phyloP scores from a whole-genome alignment of 1,140 invertebrate genomes.

The Drosophila leontia region DNA sequence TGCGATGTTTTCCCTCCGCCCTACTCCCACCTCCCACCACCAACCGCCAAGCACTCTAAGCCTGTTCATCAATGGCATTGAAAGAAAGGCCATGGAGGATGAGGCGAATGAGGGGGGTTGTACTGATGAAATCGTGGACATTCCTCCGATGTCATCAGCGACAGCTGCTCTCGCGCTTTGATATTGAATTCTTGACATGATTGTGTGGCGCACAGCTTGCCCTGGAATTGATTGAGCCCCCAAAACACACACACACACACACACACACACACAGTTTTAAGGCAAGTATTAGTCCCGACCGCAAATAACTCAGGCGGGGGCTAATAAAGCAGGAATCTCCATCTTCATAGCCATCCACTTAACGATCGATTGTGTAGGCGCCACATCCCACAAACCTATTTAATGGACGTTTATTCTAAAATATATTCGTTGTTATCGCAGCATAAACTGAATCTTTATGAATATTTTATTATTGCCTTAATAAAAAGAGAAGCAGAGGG shows the following conservation, averaged over 20 bases:
- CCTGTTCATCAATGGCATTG: slow-evolving; percentile 69
- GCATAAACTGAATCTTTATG: slow-evolving; percentile 77
- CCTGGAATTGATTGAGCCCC: slow-evolving; percentile 41
- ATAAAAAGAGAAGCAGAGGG: slow-evolving; percentile 55
- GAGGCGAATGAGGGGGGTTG: background rate
- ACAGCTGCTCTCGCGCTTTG: slow-evolving; percentile 72
- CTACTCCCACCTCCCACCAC: background rate
- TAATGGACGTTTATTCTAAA: slow-evolving; percentile 64
- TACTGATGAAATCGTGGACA: slow-evolving; percentile 25
- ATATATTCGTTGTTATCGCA: slow-evolving; percentile 55
- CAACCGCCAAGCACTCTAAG: slow-evolving; percentile 28
- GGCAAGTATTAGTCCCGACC: slow-evolving; percentile 40
- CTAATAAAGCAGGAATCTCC: slow-evolving; percentile 54
- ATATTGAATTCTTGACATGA: slow-evolving; percentile 83
- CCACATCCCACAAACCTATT: slow-evolving; percentile 31
- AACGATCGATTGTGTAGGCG: slow-evolving; percentile 16
- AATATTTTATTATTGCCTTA: slow-evolving; percentile 82
- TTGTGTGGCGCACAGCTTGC: slow-evolving; percentile 73
- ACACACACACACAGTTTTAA: slow-evolving; percentile 18
- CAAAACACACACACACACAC: slow-evolving; percentile 1
- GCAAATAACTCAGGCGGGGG: slow-evolving; percentile 51
- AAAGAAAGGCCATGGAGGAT: slow-evolving; percentile 29
- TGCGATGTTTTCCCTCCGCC: slow-evolving; percentile 13
- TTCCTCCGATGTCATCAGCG: slow-evolving; percentile 68
- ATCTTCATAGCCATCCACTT: background rate